phyloP scores from a whole-genome alignment of 2,113 vertebrate genomes.

The Phocoena sinus region DNA sequence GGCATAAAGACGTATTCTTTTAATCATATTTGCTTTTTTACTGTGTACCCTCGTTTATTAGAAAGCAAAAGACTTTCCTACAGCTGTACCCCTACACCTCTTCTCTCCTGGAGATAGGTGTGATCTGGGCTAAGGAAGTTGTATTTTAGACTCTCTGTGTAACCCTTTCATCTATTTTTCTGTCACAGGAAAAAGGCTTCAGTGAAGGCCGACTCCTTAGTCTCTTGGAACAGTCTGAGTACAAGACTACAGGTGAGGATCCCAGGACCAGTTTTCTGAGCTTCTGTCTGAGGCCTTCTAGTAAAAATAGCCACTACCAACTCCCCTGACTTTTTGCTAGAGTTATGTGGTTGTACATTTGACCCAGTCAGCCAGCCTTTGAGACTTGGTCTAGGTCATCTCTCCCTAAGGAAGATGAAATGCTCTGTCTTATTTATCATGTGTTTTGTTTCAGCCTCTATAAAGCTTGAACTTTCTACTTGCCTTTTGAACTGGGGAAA shows the following conservation, averaged over 20 bases:
- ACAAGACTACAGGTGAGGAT: constrained; percentile 76
- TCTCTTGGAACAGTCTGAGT: constrained; percentile 82
- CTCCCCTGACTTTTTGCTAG: neutral
- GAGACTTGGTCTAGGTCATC: neutral
- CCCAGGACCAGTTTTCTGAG: neutral
- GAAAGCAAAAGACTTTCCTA: constrained; percentile 39
- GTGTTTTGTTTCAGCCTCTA: constrained; percentile 43
- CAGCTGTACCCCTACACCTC: neutral
- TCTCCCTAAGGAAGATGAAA: neutral
- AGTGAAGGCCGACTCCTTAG: constrained; percentile 78
- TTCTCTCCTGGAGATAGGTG: neutral
- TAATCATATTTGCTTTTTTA: neutral
- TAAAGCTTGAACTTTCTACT: neutral
- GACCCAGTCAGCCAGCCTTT: neutral
- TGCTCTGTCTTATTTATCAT: neutral
- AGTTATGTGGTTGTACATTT: neutral
- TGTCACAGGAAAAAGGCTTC: constrained; percentile 65
- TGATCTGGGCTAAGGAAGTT: constrained; percentile 20
- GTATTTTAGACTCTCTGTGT: neutral
- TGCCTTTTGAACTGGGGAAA: neutral
- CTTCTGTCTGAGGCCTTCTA: neutral
- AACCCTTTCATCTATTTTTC: constrained; percentile 21
- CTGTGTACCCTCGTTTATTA: constrained; percentile 27
- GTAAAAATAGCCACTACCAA: neutral
- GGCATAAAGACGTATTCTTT: neutral